Evolutionary conservation across 1,140 invertebrate species (phyloP), one percentile per base, ranked within the genome.

Genomic region (Eriocheir sinensis): DNA sequence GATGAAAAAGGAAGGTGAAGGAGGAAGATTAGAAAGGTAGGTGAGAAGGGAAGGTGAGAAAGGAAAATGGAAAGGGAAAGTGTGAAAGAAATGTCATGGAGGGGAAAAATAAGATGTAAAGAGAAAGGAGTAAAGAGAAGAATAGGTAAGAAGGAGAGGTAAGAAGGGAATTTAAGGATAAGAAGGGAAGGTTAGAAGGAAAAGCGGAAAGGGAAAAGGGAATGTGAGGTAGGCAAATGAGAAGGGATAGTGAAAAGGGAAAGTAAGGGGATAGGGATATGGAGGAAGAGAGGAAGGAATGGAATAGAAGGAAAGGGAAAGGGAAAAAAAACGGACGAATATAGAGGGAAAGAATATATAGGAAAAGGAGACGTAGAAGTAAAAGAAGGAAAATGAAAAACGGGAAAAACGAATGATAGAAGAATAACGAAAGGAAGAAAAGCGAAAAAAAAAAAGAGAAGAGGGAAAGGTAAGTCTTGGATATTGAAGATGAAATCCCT

Each of bases 401-500:
- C 27, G 32, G 90, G 38, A 34, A 30, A 38, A 91, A 38, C 27
- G 38, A 60, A n/a, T 15, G 90, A 72, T 27, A 60, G 53, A 79
- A 53, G 38, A 32, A 38, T 30, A 79, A 53, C 30, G 27, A 60
- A 38, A 36, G 90, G 32, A 38, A 38, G 53, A 79, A 53, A 79
- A 32, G n/a, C 15, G 30, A 53, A 85, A 32, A 41, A 36, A 9
- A 6, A 27, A 53, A 36, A 2, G 34, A 36, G 44, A 40, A 44
- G n/a, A 93, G 92, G 80, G 60, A 44, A 36, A 41, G 32, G 79
- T 80, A 60, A 92, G 60, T 32, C 4, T 60, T 53, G 30, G 32
- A 32, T 90, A 48, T 48, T 30, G 30, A 30, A 53, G 89, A 36
- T 30, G 80, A 83, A 34, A 8, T 60, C 85, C 8, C 34, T 36